A percentile compares a stretch with the other conserved stretches of the same genome.
Evolutionary conservation across 1,140 invertebrate genomes (phyloP).

Genomic region (Hylaeus volcanicus): DNA sequence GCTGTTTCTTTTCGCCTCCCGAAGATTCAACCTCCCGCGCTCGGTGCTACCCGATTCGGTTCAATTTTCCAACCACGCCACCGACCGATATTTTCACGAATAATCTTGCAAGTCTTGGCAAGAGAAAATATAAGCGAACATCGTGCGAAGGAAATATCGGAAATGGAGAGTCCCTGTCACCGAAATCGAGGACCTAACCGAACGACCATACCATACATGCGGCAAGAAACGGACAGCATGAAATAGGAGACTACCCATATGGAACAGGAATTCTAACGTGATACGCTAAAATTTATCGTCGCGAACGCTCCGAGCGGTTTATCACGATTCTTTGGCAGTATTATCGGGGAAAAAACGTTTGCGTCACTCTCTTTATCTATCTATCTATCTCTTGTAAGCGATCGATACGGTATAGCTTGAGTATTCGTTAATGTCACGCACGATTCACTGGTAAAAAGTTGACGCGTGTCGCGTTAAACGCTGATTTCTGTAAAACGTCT

Average conservation of each 20-base stretch:
- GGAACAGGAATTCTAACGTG: conserved; percentile 39
- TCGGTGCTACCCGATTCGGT: background rate
- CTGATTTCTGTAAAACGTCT: background rate
- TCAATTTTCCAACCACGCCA: background rate
- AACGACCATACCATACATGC: conserved; percentile 39
- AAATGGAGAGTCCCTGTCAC: background rate
- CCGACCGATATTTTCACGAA: background rate
- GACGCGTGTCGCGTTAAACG: background rate
- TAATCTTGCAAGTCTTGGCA: background rate
- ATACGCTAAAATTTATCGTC: conserved; percentile 38
- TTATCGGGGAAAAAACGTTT: conserved; percentile 16
- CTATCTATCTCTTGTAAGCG: background rate
- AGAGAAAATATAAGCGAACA: background rate
- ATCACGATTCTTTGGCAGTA: conserved; percentile 38
- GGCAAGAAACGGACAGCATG: conserved; percentile 26
- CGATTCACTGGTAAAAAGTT: no score
- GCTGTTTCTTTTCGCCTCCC: no score
- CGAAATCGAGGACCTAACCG: background rate
- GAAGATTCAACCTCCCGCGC: no score
- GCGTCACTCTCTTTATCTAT: background rate
- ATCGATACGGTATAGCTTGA: conserved; percentile 13
- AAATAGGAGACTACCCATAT: conserved; percentile 28
- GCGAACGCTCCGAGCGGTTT: conserved; percentile 13
- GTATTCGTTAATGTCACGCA: no score
- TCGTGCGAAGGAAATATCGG: background rate